These are phyloP conservation scores for Loxodonta africana DNA, from an alignment of 2,113 vertebrate genomes.

Conservation along the genomic window DNA sequence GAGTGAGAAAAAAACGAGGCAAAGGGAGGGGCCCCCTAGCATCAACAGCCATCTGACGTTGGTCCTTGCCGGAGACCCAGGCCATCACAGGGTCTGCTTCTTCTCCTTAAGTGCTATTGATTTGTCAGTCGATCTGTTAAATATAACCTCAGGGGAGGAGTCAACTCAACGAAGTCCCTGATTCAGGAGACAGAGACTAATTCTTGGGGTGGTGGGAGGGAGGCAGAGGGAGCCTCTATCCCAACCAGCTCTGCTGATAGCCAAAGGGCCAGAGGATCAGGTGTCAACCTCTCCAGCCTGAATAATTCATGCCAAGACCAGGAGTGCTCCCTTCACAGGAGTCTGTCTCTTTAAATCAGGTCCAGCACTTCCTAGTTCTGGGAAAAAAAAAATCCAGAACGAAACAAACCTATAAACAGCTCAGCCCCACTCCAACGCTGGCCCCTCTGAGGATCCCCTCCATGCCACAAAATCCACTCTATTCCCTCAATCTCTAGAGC, in stretches of 20 bases:
- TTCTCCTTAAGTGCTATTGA: constrained; percentile 73
- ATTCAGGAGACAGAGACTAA: constrained; percentile 66
- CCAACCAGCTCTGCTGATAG: constrained; percentile 59
- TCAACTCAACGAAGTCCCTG: constrained; percentile 25
- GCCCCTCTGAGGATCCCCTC: background rate
- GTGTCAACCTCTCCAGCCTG: constrained; percentile 75
- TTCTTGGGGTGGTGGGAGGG: background rate
- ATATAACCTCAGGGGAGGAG: constrained; percentile 66
- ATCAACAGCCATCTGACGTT: background rate
- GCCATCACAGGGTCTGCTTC: constrained; percentile 61
- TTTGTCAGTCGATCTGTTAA: constrained; percentile 66
- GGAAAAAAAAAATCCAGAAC: background rate
- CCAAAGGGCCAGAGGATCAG: constrained; percentile 74
- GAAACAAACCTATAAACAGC: constrained; percentile 74
- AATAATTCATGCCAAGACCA: constrained; percentile 82
- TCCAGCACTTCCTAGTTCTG: constrained; percentile 63
- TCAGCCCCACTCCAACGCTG: background rate
- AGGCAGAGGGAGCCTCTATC: background rate
- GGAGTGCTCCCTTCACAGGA: constrained; percentile 69
- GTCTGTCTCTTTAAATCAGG: constrained; percentile 82
- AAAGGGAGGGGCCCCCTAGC: background rate
- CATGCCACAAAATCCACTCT: constrained; percentile 1
- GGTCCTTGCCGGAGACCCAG: constrained; percentile 35
- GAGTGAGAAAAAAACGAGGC: background rate
- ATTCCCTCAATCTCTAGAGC: background rate